Conservation (phyloP, 2,797 vertebrate species). For the Clamator glandarius region DNA sequence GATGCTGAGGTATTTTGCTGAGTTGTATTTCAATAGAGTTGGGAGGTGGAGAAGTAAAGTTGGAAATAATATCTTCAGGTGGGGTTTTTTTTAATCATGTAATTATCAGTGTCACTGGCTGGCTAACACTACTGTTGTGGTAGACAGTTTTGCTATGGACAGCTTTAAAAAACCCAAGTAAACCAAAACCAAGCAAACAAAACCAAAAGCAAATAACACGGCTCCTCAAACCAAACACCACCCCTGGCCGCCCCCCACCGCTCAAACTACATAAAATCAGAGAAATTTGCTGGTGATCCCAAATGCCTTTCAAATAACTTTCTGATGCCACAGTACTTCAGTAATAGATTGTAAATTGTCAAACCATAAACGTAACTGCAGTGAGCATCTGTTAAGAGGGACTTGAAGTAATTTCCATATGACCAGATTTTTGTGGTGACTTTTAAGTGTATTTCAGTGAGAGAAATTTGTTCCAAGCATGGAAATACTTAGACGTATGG, state of each 20-base stretch:
- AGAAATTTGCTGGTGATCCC: background rate
- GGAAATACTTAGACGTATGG: background rate
- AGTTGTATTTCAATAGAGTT: constrained; percentile 42
- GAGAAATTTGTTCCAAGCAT: background rate
- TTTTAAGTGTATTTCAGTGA: background rate
- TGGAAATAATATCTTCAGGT: constrained; percentile 15
- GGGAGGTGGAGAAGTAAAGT: background rate
- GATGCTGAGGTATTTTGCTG: constrained; percentile 48
- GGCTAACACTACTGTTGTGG: background rate
- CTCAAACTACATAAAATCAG: background rate
- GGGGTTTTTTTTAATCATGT: background rate
- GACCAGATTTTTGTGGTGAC: background rate
- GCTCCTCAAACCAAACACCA: background rate
- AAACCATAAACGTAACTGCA: background rate
- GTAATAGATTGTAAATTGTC: background rate
- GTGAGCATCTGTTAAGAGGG: background rate
- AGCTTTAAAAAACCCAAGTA: background rate
- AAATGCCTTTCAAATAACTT: background rate
- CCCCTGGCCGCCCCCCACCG: accelerated
- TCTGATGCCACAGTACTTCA: background rate
- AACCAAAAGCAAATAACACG: too few species aligned
- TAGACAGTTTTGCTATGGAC: background rate
- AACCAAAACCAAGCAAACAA: background rate
- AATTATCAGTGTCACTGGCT: background rate
- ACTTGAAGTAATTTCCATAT: background rate